Evolutionary conservation across 2,113 vertebrate species (phyloP).

Genomic region (Pardalotus punctatus): DNA sequence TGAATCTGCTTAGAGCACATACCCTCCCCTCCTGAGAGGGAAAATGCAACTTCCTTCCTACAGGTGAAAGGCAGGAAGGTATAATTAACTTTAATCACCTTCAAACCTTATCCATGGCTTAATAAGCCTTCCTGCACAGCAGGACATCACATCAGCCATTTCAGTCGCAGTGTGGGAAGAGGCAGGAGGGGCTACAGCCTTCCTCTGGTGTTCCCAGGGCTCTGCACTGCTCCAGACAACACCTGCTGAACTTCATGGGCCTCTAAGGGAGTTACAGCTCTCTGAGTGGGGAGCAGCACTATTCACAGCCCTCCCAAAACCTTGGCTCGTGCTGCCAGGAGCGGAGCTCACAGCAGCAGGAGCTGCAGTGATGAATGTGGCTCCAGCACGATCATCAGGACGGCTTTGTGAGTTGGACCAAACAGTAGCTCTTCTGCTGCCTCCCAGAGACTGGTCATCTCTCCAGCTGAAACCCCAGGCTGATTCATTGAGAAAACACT

Average conservation of each 20-base stretch:
- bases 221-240: background rate
- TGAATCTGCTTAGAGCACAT: background rate
- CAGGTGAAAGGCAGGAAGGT: background rate
- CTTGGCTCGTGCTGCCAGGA: accelerated
- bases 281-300: background rate
- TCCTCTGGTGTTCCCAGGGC: background rate
- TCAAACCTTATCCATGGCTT: background rate
- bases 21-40: background rate
- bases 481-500: background rate
- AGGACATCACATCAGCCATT: background rate
- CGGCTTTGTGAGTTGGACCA: background rate
- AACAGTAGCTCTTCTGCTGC: background rate
- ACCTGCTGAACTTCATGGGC: accelerated
- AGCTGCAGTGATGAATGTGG: background rate
- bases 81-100: background rate
- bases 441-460: background rate
- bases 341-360: accelerated
- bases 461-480: background rate
- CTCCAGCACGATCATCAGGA: accelerated
- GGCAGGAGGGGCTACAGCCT: background rate
- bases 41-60: background rate
- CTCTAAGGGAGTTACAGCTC: background rate
- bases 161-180: background rate
- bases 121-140: background rate
- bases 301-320: background rate